Evolutionary conservation across 2,113 vertebrate genomes (phyloP).

Genomic region (Carlito syrichta): DNA sequence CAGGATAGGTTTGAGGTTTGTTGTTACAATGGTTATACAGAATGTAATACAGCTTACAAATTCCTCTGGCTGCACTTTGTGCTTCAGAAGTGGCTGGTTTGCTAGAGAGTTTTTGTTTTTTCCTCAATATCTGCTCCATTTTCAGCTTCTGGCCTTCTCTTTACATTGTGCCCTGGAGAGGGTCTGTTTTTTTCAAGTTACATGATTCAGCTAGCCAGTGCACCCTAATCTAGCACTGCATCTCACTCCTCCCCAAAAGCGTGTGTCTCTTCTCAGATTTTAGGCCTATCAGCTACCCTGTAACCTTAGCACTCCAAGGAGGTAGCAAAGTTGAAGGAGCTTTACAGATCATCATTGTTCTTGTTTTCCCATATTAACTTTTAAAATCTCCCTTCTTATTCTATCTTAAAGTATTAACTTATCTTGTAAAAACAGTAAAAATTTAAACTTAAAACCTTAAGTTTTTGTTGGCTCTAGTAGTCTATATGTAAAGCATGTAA

Average conservation of each 20-base stretch:
- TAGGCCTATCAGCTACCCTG: background rate
- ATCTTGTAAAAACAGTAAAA: background rate
- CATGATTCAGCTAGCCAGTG: rapidly evolving
- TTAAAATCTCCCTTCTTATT: background rate
- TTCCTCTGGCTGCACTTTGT: background rate
- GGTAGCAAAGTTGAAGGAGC: background rate
- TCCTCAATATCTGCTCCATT: background rate
- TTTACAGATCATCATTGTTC: background rate
- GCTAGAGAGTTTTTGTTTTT: background rate
- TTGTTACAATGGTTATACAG: background rate
- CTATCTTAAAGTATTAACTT: background rate
- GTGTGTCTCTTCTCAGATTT: background rate
- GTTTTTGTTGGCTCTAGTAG: background rate
- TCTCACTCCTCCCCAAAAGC: background rate
- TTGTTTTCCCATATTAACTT: background rate
- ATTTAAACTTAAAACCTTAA: background rate
- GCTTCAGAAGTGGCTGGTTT: background rate
- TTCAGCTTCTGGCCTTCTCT: background rate
- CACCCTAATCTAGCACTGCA: background rate
- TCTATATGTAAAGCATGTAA: background rate
- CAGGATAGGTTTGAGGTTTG: background rate
- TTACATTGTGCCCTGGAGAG: background rate
- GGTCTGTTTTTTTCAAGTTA: background rate
- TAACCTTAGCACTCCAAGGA: background rate
- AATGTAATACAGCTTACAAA: background rate